phyloP scores from a whole-genome alignment of 2,113 vertebrate genomes.

The Silurus glanis region DNA sequence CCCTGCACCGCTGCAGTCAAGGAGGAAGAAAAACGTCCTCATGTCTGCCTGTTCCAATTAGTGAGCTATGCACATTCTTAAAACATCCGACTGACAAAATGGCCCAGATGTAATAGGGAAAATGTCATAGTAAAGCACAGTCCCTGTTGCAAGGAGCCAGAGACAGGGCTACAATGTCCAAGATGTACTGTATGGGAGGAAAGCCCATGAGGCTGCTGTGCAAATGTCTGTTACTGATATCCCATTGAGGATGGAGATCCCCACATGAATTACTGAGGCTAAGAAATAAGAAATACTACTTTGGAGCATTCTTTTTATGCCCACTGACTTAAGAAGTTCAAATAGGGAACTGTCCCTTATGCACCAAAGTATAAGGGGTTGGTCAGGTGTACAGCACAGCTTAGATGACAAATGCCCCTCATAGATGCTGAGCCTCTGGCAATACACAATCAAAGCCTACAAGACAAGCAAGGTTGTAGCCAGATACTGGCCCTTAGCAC shows the following conservation, averaged over 20 bases:
- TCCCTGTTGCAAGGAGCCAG: not conserved
- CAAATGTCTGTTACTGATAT: not conserved
- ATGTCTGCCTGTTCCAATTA: constrained; percentile 8
- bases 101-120: not conserved
- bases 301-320: not conserved
- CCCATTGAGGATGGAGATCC: not conserved
- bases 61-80: not conserved
- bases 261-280: not conserved
- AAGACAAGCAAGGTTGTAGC: not conserved
- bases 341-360: not conserved
- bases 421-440: not conserved
- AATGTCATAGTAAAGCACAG: not conserved
- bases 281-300: not conserved
- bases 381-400: not conserved
- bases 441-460: not conserved
- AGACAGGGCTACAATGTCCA: not conserved
- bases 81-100: not conserved
- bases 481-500: not conserved
- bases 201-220: not conserved
- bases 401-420: not conserved
- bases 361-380: too few species aligned
- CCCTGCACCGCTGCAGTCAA: not conserved
- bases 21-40: not conserved
- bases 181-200: not conserved
- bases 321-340: not conserved